Evolutionary conservation across 2,797 vertebrate genomes (phyloP).

Genomic region (Rhinophrynus dorsalis): DNA sequence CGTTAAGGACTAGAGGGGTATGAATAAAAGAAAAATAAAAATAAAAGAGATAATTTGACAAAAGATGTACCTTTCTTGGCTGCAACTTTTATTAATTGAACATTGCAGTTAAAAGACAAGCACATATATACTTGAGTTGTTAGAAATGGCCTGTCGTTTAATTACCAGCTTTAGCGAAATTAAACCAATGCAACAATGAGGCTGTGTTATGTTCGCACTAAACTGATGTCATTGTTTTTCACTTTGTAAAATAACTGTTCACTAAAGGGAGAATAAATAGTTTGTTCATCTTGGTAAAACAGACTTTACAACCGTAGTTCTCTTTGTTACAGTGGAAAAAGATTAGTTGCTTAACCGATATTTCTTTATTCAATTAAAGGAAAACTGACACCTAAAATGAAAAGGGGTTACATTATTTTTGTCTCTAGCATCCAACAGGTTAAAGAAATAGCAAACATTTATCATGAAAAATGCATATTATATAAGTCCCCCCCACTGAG

Average conservation of each 20-base stretch:
- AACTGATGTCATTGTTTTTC: conserved; percentile 16
- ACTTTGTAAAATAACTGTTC: neutral
- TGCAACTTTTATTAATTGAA: conserved; percentile 27
- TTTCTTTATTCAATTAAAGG: neutral
- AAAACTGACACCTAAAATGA: no score
- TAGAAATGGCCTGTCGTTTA: conserved; percentile 36
- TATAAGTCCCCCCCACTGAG: no score
- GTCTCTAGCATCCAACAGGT: no score
- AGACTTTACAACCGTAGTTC: neutral
- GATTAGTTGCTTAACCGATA: neutral
- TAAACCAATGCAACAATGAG: conserved; percentile 29
- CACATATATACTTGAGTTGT: conserved; percentile 4
- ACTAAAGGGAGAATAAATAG: conserved; percentile 2
- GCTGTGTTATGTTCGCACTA: neutral
- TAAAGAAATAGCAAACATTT: no score
- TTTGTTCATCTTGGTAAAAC: conserved; percentile 6
- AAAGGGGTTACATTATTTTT: no score
- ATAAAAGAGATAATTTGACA: neutral
- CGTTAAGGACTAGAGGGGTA: no score
- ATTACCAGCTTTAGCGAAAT: conserved; percentile 39
- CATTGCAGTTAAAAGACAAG: conserved; percentile 23
- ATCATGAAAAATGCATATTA: no score
- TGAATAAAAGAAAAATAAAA: neutral
- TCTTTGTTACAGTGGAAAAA: neutral
- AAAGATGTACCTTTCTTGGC: conserved; percentile 36